phyloP scores from a whole-genome alignment of 2,113 vertebrate genomes.

The Melozone crissalis region DNA sequence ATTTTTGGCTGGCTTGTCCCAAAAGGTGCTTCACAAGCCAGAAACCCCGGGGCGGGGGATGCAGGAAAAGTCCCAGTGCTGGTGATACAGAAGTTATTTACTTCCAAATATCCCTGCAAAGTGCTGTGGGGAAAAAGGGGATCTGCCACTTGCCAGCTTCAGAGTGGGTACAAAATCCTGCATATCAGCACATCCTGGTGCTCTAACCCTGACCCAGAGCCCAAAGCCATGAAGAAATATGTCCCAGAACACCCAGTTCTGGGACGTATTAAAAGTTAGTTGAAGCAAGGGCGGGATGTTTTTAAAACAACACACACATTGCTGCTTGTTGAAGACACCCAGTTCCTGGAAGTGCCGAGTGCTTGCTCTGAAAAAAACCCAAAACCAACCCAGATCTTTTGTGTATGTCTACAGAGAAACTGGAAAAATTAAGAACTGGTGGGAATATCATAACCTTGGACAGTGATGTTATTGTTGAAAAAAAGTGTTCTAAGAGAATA shows the following conservation, averaged over 20 bases:
- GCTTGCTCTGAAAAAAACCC: neutral
- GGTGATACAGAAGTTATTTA: accelerated
- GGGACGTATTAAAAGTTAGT: neutral
- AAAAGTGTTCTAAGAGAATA: neutral
- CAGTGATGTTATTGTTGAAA: neutral
- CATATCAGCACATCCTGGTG: neutral
- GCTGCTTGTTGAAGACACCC: neutral
- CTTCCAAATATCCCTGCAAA: neutral
- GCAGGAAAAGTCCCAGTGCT: neutral
- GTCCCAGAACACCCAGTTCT: neutral
- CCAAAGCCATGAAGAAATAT: neutral
- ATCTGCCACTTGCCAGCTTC: neutral
- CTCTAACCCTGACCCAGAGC: neutral
- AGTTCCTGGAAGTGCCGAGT: neutral
- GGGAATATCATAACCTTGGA: neutral
- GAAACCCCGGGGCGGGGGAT: accelerated
- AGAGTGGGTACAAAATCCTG: neutral
- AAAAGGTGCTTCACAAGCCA: neutral
- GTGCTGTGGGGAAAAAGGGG: neutral
- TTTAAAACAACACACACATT: neutral
- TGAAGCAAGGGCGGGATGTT: neutral
- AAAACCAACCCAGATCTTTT: neutral
- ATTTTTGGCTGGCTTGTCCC: neutral
- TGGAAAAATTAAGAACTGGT: neutral
- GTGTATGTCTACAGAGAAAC: neutral